These are phyloP conservation scores for Odontophorus gujanensis DNA, from an alignment of 2,113 vertebrate species.

Conservation along the genomic window DNA sequence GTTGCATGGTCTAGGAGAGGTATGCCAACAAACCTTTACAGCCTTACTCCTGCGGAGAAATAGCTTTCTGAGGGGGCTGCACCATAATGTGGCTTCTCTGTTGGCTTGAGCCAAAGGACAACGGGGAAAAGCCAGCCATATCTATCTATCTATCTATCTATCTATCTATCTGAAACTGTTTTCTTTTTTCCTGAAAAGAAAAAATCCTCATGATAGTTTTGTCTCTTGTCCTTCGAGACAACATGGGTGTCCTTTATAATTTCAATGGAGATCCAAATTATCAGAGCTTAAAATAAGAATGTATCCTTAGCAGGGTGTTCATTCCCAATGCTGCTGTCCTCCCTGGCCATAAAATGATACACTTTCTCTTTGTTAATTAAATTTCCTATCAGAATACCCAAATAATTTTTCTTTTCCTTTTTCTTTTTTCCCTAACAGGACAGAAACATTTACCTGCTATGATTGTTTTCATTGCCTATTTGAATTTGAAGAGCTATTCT, in stretches of 20 bases:
- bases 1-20: background rate
- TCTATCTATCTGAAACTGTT: too few species aligned
- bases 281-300: slow-evolving; percentile 67
- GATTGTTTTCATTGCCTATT: slow-evolving; percentile 41
- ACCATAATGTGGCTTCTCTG: background rate
- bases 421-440: background rate
- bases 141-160: too few species aligned
- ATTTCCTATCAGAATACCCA: slow-evolving; percentile 23
- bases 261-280: slow-evolving; percentile 42
- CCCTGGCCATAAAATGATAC: slow-evolving; percentile 43
- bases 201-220: too few species aligned
- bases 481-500: slow-evolving; percentile 58
- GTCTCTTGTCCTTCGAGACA: background rate
- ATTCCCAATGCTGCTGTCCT: slow-evolving; percentile 65
- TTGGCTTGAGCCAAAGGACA: background rate
- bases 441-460: background rate
- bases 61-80: rapidly evolving
- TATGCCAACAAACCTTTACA: background rate
- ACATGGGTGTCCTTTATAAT: slow-evolving; percentile 34
- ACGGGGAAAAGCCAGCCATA: background rate
- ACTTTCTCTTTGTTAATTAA: slow-evolving; percentile 64
- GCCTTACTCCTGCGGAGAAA: background rate
- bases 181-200: background rate
- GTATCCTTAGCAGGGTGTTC: slow-evolving; percentile 51
- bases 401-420: slow-evolving; percentile 33